A percentile compares a stretch with the other conserved stretches of the same genome.
phyloP scores from a whole-genome alignment of 2,113 vertebrate genomes.

The Cheilinus undulatus region DNA sequence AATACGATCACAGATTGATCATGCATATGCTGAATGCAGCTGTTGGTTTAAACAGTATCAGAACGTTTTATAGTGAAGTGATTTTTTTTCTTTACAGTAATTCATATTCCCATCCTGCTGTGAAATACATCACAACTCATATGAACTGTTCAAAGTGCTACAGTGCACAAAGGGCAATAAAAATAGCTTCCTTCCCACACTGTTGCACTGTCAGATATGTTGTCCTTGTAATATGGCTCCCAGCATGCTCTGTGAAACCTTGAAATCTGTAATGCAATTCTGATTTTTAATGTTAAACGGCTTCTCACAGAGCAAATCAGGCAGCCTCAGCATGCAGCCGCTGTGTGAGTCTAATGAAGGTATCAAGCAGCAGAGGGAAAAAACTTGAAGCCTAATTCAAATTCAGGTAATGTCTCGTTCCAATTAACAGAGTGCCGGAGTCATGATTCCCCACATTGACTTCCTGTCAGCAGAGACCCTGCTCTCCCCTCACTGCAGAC shows the following conservation, averaged over 20 bases:
- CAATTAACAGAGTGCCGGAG: slow-evolving; percentile 60
- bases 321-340: slow-evolving; percentile 6
- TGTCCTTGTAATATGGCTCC: neutral
- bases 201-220: neutral
- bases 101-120: neutral
- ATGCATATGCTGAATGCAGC: neutral
- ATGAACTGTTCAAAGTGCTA: neutral
- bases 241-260: neutral
- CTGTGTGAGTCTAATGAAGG: slow-evolving; percentile 25
- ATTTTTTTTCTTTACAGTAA: neutral
- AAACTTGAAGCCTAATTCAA: slow-evolving; percentile 37
- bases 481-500: slow-evolving; percentile 13
- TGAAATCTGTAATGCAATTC: neutral
- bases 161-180: neutral
- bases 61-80: neutral
- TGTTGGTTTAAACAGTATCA: neutral
- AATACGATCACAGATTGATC: too few species aligned
- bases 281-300: slow-evolving; percentile 13
- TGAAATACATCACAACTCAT: neutral
- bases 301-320: slow-evolving; percentile 18
- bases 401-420: slow-evolving; percentile 62
- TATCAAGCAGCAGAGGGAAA: slow-evolving; percentile 2
- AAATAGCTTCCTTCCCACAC: neutral
- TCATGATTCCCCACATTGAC: slow-evolving; percentile 64
- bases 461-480: slow-evolving; percentile 58